Percentiles rank a stretch among this genome's conserved stretches.
phyloP scores from a whole-genome alignment of 2,888 invertebrate genomes.

The Chloroclysta siterata region DNA sequence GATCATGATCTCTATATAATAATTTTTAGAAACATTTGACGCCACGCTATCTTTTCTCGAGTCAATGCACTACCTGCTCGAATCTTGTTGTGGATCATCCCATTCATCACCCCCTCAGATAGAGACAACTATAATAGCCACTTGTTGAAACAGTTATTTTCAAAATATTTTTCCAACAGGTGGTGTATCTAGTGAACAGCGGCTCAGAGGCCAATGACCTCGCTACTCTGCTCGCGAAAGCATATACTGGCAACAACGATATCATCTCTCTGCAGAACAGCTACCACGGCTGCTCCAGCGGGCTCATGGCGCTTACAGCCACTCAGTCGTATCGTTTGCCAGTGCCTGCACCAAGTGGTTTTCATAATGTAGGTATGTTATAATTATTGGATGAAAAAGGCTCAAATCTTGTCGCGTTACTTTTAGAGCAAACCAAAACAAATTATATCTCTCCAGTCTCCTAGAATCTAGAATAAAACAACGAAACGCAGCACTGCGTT shows the following conservation, averaged over 20 bases:
- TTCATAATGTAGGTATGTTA: conserved; percentile 88
- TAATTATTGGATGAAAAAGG: neutral
- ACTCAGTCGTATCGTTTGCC: conserved; percentile 92
- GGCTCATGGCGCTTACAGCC: conserved; percentile 92
- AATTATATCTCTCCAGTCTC: no score
- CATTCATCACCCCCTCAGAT: no score
- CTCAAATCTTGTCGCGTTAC: no score
- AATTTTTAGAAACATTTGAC: neutral
- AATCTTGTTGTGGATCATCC: no score
- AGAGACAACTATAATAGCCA: no score
- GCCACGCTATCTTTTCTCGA: neutral
- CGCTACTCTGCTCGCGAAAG: conserved; percentile 93
- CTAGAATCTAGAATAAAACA: neutral
- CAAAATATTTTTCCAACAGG: conserved; percentile 74
- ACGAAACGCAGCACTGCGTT: conserved; percentile 2
- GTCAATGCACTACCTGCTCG: neutral
- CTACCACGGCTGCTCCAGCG: conserved; percentile 96
- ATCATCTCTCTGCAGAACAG: conserved; percentile 94
- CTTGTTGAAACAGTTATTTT: neutral
- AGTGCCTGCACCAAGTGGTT: conserved; percentile 88
- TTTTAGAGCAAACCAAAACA: no score
- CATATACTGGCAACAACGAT: conserved; percentile 94
- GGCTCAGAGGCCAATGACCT: conserved; percentile 99
- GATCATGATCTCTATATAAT: no score
- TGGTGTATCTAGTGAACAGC: conserved; percentile 97